These are phyloP conservation scores for Lordiphosa fenestrarum DNA, from an alignment of 2,888 invertebrate genomes.

Conservation along the genomic window DNA sequence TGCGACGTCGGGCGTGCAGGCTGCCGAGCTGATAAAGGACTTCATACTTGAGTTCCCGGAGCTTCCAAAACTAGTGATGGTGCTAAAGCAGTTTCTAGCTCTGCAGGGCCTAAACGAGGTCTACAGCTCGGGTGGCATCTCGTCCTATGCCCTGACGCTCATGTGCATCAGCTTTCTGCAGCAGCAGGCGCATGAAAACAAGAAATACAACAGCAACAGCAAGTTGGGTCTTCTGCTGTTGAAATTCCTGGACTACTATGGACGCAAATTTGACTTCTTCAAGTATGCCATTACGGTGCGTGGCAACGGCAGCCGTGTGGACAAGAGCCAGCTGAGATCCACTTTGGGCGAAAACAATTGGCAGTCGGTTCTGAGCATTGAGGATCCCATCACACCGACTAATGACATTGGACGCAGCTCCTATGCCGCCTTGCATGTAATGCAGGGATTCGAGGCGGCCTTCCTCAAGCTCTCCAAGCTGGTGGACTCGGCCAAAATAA, in stretches of 20 bases:
- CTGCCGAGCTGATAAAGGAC: constrained; percentile 44
- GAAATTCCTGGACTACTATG: constrained; percentile 61
- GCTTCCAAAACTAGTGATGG: constrained; percentile 56
- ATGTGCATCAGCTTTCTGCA: constrained; percentile 62
- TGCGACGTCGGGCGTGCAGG: constrained; percentile 48
- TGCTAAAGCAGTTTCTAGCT: constrained; percentile 51
- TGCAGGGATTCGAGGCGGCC: constrained; percentile 41
- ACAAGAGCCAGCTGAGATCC: constrained; percentile 36
- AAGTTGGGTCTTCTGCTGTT: constrained; percentile 46
- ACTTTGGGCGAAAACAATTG: constrained; percentile 29
- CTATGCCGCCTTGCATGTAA: constrained; percentile 42
- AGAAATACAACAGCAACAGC: constrained; percentile 27
- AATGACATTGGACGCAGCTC: constrained; percentile 65
- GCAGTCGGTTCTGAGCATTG: constrained; percentile 55
- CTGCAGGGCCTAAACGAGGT: constrained; percentile 53
- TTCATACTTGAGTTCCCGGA: constrained; percentile 51
- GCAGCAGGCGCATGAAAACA: constrained; percentile 13
- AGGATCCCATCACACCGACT: constrained; percentile 59
- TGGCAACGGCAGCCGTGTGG: constrained; percentile 26
- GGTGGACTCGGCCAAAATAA: constrained; percentile 42
- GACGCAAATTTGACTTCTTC: constrained; percentile 60
- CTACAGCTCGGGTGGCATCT: constrained; percentile 53
- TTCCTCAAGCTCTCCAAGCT: constrained; percentile 51
- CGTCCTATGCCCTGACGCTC: constrained; percentile 53
- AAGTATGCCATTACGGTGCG: constrained; percentile 49